A percentile compares a stretch with the other conserved stretches of the same genome.
These are phyloP conservation scores for Lasiommata megera DNA, from an alignment of 2,888 invertebrate genomes.

Conservation along the genomic window DNA sequence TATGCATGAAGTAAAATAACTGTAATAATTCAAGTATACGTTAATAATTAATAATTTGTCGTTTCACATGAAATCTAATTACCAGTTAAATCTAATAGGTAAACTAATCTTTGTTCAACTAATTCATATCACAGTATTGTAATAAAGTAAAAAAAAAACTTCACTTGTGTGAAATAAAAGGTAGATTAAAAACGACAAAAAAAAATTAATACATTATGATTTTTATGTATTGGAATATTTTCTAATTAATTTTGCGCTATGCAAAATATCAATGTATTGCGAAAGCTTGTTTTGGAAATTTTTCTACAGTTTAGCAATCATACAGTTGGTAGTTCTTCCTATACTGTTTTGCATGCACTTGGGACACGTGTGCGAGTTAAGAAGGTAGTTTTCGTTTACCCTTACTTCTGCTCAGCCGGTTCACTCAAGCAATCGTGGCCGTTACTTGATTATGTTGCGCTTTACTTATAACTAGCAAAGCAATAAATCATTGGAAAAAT, in stretches of 20 bases:
- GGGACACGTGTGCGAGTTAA: no score
- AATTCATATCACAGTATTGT: slow-evolving; percentile 30
- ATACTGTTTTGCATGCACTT: neutral
- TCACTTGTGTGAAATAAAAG: slow-evolving; percentile 6
- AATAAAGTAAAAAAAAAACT: slow-evolving; percentile 6
- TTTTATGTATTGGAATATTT: slow-evolving; percentile 27
- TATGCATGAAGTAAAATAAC: slow-evolving; percentile 16
- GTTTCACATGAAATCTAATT: neutral
- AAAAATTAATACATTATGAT: slow-evolving; percentile 12
- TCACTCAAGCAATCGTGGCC: no score
- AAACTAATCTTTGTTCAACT: slow-evolving; percentile 14
- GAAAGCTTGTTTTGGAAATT: neutral
- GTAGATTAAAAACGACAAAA: slow-evolving; percentile 1
- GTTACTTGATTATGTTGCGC: no score
- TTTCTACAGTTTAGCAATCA: neutral
- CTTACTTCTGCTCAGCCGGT: no score
- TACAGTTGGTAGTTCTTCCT: neutral
- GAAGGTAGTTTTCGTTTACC: no score
- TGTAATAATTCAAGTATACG: slow-evolving; percentile 17
- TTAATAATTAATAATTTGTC: neutral
- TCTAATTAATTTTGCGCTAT: slow-evolving; percentile 14
- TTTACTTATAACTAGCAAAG: no score
- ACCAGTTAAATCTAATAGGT: neutral
- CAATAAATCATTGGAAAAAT: no score
- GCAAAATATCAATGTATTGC: slow-evolving; percentile 21